phyloP scores from a whole-genome alignment of 2,113 vertebrate species.

The Epinephelus fuscoguttatus region DNA sequence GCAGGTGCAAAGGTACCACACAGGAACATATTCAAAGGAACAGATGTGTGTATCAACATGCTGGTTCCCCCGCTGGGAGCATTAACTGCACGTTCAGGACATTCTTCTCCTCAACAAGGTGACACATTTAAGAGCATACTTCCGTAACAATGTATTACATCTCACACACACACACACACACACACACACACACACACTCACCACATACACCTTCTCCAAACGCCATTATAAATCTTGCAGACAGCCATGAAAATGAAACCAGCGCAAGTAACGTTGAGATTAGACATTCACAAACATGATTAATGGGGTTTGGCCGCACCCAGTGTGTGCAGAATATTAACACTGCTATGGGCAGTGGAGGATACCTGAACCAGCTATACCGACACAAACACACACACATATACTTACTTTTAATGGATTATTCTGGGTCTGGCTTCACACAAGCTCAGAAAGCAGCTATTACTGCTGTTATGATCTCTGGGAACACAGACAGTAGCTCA shows the following conservation, averaged over 20 bases:
- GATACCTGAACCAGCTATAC: constrained; percentile 60
- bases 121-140: constrained; percentile 73
- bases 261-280: constrained; percentile 82
- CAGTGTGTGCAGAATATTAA: constrained; percentile 82
- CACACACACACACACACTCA: constrained; percentile 46
- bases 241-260: constrained; percentile 85
- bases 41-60: constrained; percentile 45
- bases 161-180: constrained; percentile 41
- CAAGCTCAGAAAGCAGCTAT: constrained; percentile 22
- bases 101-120: constrained; percentile 71
- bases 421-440: constrained; percentile 30
- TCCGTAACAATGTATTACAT: constrained; percentile 62
- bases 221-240: constrained; percentile 84
- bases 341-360: constrained; percentile 65
- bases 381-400: constrained; percentile 24
- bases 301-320: constrained; percentile 77
- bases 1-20: background rate
- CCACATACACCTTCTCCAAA: constrained; percentile 64
- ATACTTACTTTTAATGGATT: constrained; percentile 50
- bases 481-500: constrained; percentile 32
- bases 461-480: constrained; percentile 35
- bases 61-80: constrained; percentile 17
- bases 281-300: constrained; percentile 86
- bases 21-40: constrained; percentile 18
- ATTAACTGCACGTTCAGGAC: constrained; percentile 51